Evolutionary conservation across 2,113 vertebrate species (phyloP).

Genomic region (Ciconia stormi): DNA sequence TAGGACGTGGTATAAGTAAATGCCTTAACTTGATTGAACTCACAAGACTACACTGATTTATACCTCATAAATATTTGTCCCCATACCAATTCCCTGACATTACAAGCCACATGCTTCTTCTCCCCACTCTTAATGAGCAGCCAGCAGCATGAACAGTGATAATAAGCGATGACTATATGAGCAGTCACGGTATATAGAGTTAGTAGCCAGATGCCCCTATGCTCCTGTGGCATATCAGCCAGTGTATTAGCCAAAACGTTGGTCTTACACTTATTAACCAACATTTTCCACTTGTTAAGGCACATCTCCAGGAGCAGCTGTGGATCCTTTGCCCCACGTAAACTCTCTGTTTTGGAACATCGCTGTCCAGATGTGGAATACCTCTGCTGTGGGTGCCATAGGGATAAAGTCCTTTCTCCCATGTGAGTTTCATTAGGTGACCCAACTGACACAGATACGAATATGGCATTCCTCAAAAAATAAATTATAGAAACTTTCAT

Average conservation of each 20-base stretch:
- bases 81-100: rapidly evolving
- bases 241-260: neutral
- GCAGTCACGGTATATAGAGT: neutral
- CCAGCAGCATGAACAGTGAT: neutral
- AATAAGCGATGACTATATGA: neutral
- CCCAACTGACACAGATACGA: rapidly evolving
- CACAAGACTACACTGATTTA: neutral
- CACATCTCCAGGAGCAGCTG: neutral
- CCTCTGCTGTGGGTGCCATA: neutral
- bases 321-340: neutral
- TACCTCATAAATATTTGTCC: neutral
- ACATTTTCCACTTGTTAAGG: neutral
- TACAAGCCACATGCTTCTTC: neutral
- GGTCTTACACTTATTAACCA: neutral
- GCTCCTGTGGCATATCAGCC: neutral
- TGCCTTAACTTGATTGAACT: neutral
- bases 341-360: neutral
- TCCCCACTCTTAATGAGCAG: neutral
- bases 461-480: neutral
- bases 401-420: neutral
- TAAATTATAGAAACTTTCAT: neutral
- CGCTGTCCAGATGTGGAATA: neutral
- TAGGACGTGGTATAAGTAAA: neutral
- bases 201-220: neutral
- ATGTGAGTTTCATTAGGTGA: neutral